These are phyloP conservation scores for Myotis myotis DNA, from an alignment of 2,797 vertebrate genomes.

Conservation along the genomic window DNA sequence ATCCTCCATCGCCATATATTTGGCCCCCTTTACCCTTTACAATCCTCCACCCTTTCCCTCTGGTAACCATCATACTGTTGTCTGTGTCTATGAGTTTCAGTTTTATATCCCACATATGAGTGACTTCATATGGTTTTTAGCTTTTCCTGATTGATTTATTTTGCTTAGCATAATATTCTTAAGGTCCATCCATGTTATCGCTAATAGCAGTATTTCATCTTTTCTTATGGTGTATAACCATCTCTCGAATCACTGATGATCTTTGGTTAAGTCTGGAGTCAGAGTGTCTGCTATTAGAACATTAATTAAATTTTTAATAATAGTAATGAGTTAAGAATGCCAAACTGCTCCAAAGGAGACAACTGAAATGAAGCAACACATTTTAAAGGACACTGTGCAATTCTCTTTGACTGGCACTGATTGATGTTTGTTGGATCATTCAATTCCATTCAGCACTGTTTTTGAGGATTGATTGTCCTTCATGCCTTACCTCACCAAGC, in stretches of 20 bases:
- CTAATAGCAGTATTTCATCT: not conserved
- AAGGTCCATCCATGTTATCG: not conserved
- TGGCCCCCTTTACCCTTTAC: not conserved
- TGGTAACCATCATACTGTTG: not conserved
- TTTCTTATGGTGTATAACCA: not conserved
- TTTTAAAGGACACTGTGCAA: not conserved
- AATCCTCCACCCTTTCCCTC: not conserved
- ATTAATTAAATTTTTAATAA: not conserved
- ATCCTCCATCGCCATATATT: not conserved
- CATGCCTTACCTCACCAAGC: not conserved
- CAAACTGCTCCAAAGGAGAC: not conserved
- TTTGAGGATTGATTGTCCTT: conserved; percentile 4
- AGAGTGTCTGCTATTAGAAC: not conserved
- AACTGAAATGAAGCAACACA: not conserved
- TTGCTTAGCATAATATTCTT: not conserved
- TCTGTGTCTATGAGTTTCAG: not conserved
- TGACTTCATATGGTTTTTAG: not conserved
- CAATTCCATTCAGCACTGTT: not conserved
- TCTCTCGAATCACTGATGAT: not conserved
- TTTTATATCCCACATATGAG: not conserved
- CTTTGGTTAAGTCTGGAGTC: not conserved
- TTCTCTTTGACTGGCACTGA: not conserved
- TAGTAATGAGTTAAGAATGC: not conserved
- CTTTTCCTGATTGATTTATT: not conserved
- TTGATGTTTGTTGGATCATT: conserved; percentile 32